phyloP scores from a whole-genome alignment of 2,797 vertebrate genomes.

The Zalophus californianus region DNA sequence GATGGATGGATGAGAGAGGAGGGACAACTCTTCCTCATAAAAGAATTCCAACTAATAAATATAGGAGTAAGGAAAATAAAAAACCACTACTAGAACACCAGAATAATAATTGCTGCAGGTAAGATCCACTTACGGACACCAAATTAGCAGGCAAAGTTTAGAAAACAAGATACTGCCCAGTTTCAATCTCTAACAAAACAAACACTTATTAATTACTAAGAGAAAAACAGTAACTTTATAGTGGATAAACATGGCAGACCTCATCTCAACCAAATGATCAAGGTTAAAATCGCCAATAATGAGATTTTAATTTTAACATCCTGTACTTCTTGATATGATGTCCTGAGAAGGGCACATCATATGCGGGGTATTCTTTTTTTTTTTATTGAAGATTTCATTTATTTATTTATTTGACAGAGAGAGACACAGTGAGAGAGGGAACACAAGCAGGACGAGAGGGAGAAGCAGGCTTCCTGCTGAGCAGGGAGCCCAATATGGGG shows the following conservation, averaged over 20 bases:
- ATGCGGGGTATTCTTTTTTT: background rate
- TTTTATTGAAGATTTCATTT: too few species aligned
- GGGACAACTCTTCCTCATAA: background rate
- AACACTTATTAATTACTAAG: constrained; percentile 14
- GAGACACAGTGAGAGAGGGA: too few species aligned
- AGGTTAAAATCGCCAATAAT: background rate
- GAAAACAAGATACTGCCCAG: background rate
- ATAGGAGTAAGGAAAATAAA: background rate
- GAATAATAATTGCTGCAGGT: background rate
- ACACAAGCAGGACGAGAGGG: too few species aligned
- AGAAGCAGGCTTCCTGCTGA: too few species aligned
- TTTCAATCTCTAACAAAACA: background rate
- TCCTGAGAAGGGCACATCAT: background rate
- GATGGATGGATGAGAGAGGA: background rate
- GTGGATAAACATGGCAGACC: background rate
- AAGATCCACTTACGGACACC: background rate
- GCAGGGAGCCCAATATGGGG: too few species aligned
- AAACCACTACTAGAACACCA: background rate
- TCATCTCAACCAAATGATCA: background rate
- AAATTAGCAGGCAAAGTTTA: background rate
- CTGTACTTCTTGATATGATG: background rate
- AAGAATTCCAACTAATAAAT: background rate
- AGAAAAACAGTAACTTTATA: background rate
- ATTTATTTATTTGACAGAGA: too few species aligned
- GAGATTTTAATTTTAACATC: background rate